Base-by-base conservation (phyloP, 37 sponge, comb jelly and placozoan species). In the Cliona cf. orientalis region DNA sequence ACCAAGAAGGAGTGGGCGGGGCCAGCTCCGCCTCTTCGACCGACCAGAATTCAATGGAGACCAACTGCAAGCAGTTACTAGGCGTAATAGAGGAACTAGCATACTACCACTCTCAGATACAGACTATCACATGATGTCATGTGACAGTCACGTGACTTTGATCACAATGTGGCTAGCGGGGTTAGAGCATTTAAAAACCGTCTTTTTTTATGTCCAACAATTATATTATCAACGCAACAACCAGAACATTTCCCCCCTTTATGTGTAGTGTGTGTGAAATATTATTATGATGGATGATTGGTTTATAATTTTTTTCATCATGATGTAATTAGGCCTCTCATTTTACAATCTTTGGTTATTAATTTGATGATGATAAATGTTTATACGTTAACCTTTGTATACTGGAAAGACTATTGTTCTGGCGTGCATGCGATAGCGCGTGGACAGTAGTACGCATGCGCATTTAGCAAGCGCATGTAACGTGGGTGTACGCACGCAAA, bases 1-100 rank as follows among this genome's bases (percentile, higher is more conserved):
- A 72, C 37, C 53, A 53, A 37, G 26, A 22, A 6, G 17, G 23
- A 6, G 17, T 39, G 44, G 81, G 57, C 12, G 33, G 46, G 65
- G 66, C 32, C 0, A 35, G 39, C 1, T 3, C 28, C 37, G 26
- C 31, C 19, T 46, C 66, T 22, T 59, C 72, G 5, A 0, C 66
- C 0, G 71, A 63, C 6, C 53, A 56, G 23, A 58, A 42, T 46
- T 21, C 32, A 40, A 46, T 42, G 45, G 68, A 87, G 36, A n/a
- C 0, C 1, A 56, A 12, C 23, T 66, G 79, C 75, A 33, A 60
- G 36, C 67, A 86, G 4, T 66, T 86, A 4, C 29, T 86, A 43
- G 40, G 64, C 9, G 40, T 87, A 0, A 2, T 87, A 42, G 81
- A 87, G 9, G 81, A 87, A 58, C 64, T 87, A 14, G 39, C 75